These are phyloP conservation scores for Pampusana beccarii DNA, from an alignment of 2,113 vertebrate species.

Conservation along the genomic window DNA sequence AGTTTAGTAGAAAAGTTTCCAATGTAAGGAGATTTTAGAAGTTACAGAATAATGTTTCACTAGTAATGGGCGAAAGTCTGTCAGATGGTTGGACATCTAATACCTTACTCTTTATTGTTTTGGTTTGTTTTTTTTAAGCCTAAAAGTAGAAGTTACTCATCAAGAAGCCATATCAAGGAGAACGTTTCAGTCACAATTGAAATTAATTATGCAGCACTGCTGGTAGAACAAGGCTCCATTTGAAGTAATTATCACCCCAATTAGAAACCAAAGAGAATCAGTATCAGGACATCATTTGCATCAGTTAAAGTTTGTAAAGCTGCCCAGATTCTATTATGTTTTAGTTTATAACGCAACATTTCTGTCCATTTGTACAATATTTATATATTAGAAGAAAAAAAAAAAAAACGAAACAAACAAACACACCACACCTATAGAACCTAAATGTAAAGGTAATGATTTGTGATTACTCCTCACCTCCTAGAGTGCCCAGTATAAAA, in stretches of 20 bases:
- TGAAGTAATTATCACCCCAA: neutral
- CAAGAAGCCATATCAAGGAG: neutral
- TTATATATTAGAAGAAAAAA: neutral
- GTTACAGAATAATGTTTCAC: neutral
- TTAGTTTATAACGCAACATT: neutral
- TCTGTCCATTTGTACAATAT: neutral
- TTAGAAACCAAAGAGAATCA: slow-evolving; percentile 6
- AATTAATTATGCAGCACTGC: slow-evolving; percentile 1
- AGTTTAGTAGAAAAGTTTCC: neutral
- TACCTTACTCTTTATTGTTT: neutral
- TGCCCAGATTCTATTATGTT: neutral
- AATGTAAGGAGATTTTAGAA: neutral
- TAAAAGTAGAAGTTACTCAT: neutral
- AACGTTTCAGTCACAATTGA: neutral
- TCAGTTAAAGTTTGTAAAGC: neutral
- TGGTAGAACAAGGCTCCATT: neutral
- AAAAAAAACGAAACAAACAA: no score
- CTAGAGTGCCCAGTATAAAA: neutral
- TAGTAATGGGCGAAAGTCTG: neutral
- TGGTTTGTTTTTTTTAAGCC: no score
- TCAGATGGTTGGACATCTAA: neutral
- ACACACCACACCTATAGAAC: neutral
- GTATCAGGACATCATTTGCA: neutral
- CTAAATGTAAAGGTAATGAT: neutral
- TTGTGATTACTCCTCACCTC: neutral